Percentiles rank a stretch among this genome's conserved stretches.
Evolutionary conservation across 2,113 vertebrate genomes (phyloP).

Genomic region (Ranitomeya variabilis): DNA sequence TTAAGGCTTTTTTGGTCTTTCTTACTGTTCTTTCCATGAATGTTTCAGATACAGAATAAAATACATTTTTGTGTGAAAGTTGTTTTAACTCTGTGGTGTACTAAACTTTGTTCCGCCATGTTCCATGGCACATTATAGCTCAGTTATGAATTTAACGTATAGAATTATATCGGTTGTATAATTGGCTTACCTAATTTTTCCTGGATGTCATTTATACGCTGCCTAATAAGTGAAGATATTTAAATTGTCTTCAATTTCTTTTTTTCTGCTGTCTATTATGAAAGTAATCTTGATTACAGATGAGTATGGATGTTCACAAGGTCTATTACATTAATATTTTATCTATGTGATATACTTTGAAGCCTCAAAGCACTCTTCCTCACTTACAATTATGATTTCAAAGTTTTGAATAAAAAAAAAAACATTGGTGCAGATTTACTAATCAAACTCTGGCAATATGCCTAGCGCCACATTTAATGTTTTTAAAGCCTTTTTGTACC

Average conservation of each 20-base stretch:
- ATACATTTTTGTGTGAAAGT: not conserved
- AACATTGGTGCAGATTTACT: too few relatives aligned
- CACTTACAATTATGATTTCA: not conserved
- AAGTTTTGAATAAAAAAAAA: not conserved
- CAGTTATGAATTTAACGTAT: not conserved
- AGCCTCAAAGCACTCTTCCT: constrained; percentile 56
- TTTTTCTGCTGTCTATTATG: constrained; percentile 76
- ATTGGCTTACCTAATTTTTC: not conserved
- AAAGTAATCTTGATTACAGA: constrained; percentile 86
- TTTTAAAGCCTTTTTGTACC: too few relatives aligned
- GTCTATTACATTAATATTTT: constrained; percentile 71
- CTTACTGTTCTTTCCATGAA: not conserved
- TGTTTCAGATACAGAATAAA: not conserved
- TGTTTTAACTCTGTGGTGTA: not conserved
- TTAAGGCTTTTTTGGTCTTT: constrained; percentile 55
- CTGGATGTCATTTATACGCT: not conserved
- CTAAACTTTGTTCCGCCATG: not conserved
- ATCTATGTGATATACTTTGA: constrained; percentile 76
- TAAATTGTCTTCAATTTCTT: constrained; percentile 64
- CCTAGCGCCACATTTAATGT: too few relatives aligned
- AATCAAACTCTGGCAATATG: too few relatives aligned
- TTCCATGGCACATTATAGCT: not conserved
- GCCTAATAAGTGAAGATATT: not conserved
- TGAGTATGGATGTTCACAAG: constrained; percentile 81
- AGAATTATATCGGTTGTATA: not conserved